phyloP scores from a whole-genome alignment of 2,113 vertebrate genomes.

The Pseudorhombus dupliciocellatus region DNA sequence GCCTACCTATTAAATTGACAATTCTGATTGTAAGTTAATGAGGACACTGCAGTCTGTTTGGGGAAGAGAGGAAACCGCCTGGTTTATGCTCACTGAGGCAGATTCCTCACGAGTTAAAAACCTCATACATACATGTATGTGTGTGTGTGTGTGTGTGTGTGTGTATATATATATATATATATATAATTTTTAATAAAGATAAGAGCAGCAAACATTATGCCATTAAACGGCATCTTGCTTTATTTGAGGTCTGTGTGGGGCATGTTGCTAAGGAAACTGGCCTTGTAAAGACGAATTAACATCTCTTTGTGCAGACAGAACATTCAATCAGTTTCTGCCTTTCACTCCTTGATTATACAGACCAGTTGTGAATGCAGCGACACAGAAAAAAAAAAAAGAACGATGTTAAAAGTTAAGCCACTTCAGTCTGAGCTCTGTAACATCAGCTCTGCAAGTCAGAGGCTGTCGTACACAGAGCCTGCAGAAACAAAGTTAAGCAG shows the following conservation, averaged over 20 bases:
- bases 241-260: background rate
- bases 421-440: constrained; percentile 12
- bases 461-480: constrained; percentile 2
- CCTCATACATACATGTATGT: too few relatives aligned
- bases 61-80: too few relatives aligned
- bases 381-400: background rate
- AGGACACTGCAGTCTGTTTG: background rate
- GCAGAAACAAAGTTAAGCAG: constrained; percentile 47
- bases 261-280: constrained; percentile 51
- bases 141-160: too few relatives aligned
- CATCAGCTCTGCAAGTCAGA: constrained; percentile 17
- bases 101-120: constrained; percentile 1
- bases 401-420: constrained; percentile 27
- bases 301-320: background rate
- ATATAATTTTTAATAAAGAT: constrained; percentile 8
- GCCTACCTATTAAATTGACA: background rate
- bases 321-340: background rate
- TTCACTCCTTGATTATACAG: background rate
- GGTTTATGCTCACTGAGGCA: constrained; percentile 6
- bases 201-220: constrained; percentile 4
- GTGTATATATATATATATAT: background rate
- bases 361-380: background rate
- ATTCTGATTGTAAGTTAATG: background rate
- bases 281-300: constrained; percentile 13
- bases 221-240: constrained; percentile 10